A percentile compares a stretch with the other conserved stretches of the same genome.
phyloP scores from a whole-genome alignment of 2,113 vertebrate genomes.

The Perca fluviatilis region DNA sequence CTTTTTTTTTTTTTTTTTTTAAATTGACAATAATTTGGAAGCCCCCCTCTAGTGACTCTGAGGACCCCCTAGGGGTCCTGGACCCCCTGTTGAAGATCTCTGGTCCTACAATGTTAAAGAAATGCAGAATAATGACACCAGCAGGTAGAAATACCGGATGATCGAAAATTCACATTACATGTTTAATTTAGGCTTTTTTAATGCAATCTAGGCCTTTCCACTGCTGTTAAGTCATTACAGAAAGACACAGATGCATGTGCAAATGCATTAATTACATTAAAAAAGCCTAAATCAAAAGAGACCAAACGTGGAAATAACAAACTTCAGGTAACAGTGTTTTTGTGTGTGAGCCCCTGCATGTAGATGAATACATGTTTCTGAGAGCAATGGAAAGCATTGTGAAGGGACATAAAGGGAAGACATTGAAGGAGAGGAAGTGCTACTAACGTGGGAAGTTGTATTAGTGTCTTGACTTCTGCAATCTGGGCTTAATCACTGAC shows the following conservation, averaged over 20 bases:
- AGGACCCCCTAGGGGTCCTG: no score
- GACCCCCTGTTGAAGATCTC: no score
- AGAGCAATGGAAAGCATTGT: neutral
- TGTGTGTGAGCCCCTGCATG: neutral
- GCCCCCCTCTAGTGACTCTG: no score
- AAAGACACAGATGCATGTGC: neutral
- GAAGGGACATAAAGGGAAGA: constrained; percentile 4
- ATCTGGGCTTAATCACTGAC: neutral
- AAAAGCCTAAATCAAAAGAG: neutral
- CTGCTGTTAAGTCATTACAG: neutral
- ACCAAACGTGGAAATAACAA: neutral
- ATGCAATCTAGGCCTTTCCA: neutral
- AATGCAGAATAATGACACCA: neutral
- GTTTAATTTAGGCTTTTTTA: neutral
- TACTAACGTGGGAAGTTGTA: neutral
- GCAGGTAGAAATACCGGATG: neutral
- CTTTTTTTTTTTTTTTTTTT: no score
- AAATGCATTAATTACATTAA: no score
- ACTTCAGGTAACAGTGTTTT: neutral
- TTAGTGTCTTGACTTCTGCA: constrained; percentile 7
- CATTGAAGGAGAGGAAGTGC: constrained; percentile 4
- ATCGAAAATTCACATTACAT: neutral
- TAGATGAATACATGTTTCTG: neutral
- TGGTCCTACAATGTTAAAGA: neutral
- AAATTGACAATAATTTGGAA: no score